These are phyloP conservation scores for Cenopis cana DNA, from an alignment of 2,888 invertebrate genomes.

Conservation along the genomic window DNA sequence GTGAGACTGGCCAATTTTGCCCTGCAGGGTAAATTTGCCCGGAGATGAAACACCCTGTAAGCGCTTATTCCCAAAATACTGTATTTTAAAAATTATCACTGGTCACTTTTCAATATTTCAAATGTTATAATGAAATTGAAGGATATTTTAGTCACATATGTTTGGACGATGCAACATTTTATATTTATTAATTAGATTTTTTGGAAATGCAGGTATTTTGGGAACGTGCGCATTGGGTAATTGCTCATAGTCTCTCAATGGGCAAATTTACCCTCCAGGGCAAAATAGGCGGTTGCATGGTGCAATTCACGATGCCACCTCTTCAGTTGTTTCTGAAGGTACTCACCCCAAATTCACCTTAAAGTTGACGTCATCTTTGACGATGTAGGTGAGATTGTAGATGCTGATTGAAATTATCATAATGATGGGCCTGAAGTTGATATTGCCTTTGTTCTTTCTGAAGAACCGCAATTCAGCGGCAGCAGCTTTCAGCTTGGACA, in stretches of 20 bases:
- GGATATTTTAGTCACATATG: neutral
- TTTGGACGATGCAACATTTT: neutral
- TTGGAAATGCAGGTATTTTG: neutral
- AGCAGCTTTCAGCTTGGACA: too few relatives aligned
- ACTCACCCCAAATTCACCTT: neutral
- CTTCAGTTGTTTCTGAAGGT: neutral
- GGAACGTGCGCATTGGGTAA: conserved; percentile 4
- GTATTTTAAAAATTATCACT: neutral
- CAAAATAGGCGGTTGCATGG: neutral
- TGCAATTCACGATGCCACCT: neutral
- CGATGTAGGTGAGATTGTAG: neutral
- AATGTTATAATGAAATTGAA: neutral
- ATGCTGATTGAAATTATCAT: neutral
- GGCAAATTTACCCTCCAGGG: conserved; percentile 3
- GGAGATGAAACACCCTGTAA: neutral
- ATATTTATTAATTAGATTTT: neutral
- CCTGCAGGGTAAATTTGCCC: conserved; percentile 5
- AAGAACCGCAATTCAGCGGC: too few relatives aligned
- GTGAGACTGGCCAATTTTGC: conserved; percentile 8
- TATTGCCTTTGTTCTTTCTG: too few relatives aligned
- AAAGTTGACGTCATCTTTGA: neutral
- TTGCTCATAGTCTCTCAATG: conserved; percentile 1
- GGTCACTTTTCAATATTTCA: neutral
- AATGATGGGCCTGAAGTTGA: too few relatives aligned
- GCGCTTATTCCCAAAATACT: neutral